Evolutionary conservation across 2,888 invertebrate genomes (phyloP).

Genomic region (Archips xylosteana): DNA sequence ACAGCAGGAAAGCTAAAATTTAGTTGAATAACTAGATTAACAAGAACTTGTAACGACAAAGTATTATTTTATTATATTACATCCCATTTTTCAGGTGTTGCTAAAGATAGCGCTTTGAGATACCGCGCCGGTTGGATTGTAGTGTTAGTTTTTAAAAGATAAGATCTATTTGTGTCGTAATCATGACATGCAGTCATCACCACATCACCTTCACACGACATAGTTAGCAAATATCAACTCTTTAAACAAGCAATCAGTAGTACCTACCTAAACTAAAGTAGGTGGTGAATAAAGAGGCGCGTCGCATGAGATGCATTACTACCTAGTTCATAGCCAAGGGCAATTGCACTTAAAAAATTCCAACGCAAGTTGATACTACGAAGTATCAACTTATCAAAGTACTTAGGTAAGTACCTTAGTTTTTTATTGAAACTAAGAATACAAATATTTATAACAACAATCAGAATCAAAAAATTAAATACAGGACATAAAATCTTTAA

Average conservation of each 20-base stretch:
- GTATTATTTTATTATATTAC: neutral
- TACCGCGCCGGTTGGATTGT: neutral
- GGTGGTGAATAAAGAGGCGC: neutral
- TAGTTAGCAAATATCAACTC: neutral
- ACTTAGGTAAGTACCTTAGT: too few relatives aligned
- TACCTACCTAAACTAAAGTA: too few relatives aligned
- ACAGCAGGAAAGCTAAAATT: neutral
- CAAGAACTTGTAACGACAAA: conserved; percentile 21
- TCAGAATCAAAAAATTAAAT: too few relatives aligned
- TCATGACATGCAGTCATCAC: conserved; percentile 1
- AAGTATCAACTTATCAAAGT: neutral
- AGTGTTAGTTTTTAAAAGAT: conserved; percentile 9
- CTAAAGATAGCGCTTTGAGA: conserved; percentile 19
- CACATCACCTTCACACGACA: neutral
- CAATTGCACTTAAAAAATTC: neutral
- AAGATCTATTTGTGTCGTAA: conserved; percentile 6
- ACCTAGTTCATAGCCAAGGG: neutral
- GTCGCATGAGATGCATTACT: neutral
- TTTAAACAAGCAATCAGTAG: neutral
- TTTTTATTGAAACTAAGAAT: too few relatives aligned
- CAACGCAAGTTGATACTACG: neutral
- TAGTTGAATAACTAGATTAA: conserved; percentile 32
- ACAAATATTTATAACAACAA: too few relatives aligned
- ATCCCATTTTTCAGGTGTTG: conserved; percentile 9
- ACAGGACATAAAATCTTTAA: too few relatives aligned